Evolutionary conservation across 2,113 vertebrate genomes (phyloP), one percentile per base, ranked within the genome.

Genomic region (Gobio gobio): DNA sequence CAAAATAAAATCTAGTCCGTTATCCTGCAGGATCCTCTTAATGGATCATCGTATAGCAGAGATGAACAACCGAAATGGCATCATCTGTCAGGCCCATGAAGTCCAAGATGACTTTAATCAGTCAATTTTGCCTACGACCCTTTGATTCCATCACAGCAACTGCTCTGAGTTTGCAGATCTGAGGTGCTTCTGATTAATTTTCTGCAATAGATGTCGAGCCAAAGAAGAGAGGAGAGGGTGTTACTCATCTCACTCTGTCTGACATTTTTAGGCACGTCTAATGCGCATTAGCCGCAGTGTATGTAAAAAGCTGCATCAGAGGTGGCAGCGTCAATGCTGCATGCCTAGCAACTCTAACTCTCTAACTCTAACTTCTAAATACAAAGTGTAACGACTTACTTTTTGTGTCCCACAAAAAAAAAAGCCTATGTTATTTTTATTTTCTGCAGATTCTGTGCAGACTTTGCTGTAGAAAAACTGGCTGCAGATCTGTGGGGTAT

Each of bases 211-310:
- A 58, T 61, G 59, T 8, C 3, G 63, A 20, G n/a, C 61, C 16
- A 64, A 29, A 81, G 45, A 24, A 51, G 45, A 66, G n/a, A 64
- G 16, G 78, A 66, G n/a, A 64, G 73, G 73, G 78, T 68, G 78
- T 63, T 63, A 79, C 78, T 79, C 77, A 79, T 79, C 77, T 79
- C 33, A 43, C 56, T 40, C 54, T 59, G 40, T 29, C 61, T 51
- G 6, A 5, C 43, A 68, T 66, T 68, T 81, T 49, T 51, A 54
- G n/a, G 10, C 45, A 81, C 26, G 10, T 81, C 26, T 68, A 64
- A 80, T 49, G 59, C 24, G 43, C 59, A 68, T 81, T 68, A 33
- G 78, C 78, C n/a, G 6, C 33, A 10, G 58, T 4, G 22, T 8
- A 59, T 0, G 33, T 36, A 14, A 61, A 78, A 61, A 61, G 77